These are phyloP conservation scores for Corythornis vintsioides DNA, from an alignment of 2,113 vertebrate genomes.

Conservation along the genomic window DNA sequence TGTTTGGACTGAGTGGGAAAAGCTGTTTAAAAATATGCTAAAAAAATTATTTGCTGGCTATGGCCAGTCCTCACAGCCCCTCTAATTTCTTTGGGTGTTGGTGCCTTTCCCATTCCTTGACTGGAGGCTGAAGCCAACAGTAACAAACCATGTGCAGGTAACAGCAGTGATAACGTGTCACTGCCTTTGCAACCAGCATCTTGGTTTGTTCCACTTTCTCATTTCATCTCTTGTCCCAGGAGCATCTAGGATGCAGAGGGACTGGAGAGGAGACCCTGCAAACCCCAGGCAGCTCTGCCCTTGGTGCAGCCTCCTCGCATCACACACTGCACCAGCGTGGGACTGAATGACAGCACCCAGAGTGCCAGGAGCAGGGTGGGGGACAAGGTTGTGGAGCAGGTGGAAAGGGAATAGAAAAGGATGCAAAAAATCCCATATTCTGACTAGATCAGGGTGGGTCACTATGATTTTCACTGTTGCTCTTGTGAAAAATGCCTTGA, in stretches of 20 bases:
- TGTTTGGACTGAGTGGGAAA: not conserved
- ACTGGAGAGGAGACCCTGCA: not conserved
- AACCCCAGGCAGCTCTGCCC: not conserved
- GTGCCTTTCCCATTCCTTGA: not conserved
- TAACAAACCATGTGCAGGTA: not conserved
- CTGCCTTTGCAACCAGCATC: not conserved
- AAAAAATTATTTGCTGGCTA: not conserved
- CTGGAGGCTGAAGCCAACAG: not conserved
- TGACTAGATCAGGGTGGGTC: not conserved
- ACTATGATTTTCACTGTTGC: rapidly evolving
- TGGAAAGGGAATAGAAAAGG: not conserved
- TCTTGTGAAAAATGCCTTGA: not conserved
- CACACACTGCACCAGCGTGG: rapidly evolving
- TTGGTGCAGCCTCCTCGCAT: not conserved
- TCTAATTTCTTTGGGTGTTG: not conserved
- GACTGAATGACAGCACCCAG: not conserved
- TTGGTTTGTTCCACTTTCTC: not conserved
- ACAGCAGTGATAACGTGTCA: not conserved
- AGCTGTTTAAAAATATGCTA: not conserved
- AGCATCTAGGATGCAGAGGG: not conserved
- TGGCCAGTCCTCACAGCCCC: not conserved
- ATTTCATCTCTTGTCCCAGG: not conserved
- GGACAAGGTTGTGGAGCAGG: not conserved
- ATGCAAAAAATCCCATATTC: rapidly evolving
- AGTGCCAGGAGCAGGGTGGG: rapidly evolving